Evolutionary conservation across 2,888 invertebrate species (phyloP).

Genomic region (Meiosimyza decipiens): DNA sequence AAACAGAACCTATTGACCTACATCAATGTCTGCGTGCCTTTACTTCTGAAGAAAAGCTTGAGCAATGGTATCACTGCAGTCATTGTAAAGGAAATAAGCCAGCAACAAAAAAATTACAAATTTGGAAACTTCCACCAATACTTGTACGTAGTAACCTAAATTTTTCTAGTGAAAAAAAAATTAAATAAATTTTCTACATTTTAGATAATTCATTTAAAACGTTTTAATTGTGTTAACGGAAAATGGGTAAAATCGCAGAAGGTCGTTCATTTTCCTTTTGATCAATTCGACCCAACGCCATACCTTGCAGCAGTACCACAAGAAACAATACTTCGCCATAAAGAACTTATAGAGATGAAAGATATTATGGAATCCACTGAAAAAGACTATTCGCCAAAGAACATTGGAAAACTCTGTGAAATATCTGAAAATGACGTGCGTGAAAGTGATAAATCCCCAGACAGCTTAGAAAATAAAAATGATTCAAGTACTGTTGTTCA

Average conservation of each 20-base stretch:
- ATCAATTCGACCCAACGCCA: conserved; percentile 86
- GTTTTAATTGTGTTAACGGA: conserved; percentile 90
- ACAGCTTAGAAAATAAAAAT: not conserved
- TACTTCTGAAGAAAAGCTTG: conserved; percentile 86
- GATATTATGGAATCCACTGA: conserved; percentile 42
- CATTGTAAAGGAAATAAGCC: conserved; percentile 85
- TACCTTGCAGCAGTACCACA: conserved; percentile 86
- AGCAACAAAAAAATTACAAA: conserved; percentile 90
- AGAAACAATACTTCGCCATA: conserved; percentile 77
- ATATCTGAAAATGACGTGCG: conserved; percentile 24
- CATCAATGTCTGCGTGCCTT: conserved; percentile 88
- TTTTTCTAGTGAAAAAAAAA: conserved; percentile 5
- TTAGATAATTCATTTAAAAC: conserved; percentile 90
- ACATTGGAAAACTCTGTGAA: conserved; percentile 10
- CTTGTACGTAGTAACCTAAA: conserved; percentile 70
- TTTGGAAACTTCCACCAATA: conserved; percentile 91
- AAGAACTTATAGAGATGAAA: conserved; percentile 69
- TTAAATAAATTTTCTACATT: conserved; percentile 30
- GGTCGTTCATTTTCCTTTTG: conserved; percentile 88
- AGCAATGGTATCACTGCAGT: conserved; percentile 87
- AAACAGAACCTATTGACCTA: conserved; percentile 85
- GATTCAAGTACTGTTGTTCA: not conserved
- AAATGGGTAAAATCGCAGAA: conserved; percentile 96
- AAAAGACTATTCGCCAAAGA: conserved; percentile 4
- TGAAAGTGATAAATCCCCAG: not conserved